Base-by-base conservation (phyloP, 2,113 vertebrate species). In the Pseudois nayaur region DNA sequence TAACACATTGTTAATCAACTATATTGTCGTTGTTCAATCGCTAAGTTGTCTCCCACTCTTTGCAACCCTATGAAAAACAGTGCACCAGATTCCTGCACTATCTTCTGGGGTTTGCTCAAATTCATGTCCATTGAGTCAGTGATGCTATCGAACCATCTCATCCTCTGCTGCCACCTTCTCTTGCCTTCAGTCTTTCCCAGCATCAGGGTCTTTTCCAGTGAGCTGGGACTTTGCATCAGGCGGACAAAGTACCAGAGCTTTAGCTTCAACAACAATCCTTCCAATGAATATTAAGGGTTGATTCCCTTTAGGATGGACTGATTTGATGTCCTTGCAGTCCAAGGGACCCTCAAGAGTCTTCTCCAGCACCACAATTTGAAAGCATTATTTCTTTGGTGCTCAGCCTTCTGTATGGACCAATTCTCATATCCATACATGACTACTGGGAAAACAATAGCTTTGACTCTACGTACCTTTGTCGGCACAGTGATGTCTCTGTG, bases 11-110 rank as follows among this genome's bases (percentile, higher is more conserved):
- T 13, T 40, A 71, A 71, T 71, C 67, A 71, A 40, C 10, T 71
- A 12, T 71, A 71, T 40, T 40, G n/a, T 71, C 3, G 0, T 71
- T 3, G 5, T 40, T 40, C 5, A 23, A 2, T 71, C 0, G 10
- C 67, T 12, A 40, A 71, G n/a, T 71, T 6, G 10, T 36, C 67
- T 23, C 19, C 23, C n/a, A 40, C 10, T 71, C 19, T 71, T 71
- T 0, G n/a, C 3, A 40, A 71, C 10, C n/a, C 19, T 40, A 2
- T 40, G 19, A 36, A 40, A 36, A 6, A 71, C 19, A 71, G 67
- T 23, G 67, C 3, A 23, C n/a, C 2, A 1, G 19, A 71, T 40
- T 40, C 67, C 19, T 71, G n/a, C 10, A 23, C 67, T 40, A 3
- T 13, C n/a, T 40, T 40, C 10, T 71, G 67, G 19, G 40, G 19